Base-by-base conservation (phyloP, 2,113 vertebrate species). In the Ptyas mucosa region DNA sequence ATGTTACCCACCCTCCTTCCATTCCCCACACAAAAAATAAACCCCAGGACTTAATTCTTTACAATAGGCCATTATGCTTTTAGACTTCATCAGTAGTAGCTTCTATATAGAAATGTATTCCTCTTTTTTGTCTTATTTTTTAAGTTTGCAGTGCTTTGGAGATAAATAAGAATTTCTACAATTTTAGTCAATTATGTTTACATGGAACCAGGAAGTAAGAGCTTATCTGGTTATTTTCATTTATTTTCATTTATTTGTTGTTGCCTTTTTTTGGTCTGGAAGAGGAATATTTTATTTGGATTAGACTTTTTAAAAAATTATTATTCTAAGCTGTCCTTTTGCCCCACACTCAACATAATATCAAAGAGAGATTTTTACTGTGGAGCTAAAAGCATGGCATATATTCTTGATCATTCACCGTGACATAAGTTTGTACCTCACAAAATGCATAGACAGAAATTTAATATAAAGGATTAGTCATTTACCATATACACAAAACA, bases 371-470 rank as follows among this genome's bases (percentile, higher is more conserved):
- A 97, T 97, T 97, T 98, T 98, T 96, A 98, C 98, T 96, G 96
- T 98, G 96, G 96, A 98, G 97, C 97, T 98, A 97, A 98, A 97
- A 98, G 97, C 97, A 97, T 97, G 98, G 97, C 97, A 98, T 96
- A 95, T 97, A 97, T 97, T 98, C 96, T 97, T 97, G 98, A 98
- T 98, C 97, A 97, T 97, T 98, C 96, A 98, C 97, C 97, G 95
- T 98, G 97, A 98, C 97, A 98, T 97, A 98, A 97, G 96, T 98
- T 97, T 98, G 97, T 97, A 98, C 97, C 97, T 98, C 98, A 98
- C 97, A 98, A 98, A 98, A 98, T 98, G 98, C 98, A 98, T 98
- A 98, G 98, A 98, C 98, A 98, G 97, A 96, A 98, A 98, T 98
- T 98, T 97, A 97, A 98, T 98, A 98, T 97, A 98, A 98, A 98